phyloP scores from a whole-genome alignment of 2,113 vertebrate genomes.

The Thryonomys swinderianus region DNA sequence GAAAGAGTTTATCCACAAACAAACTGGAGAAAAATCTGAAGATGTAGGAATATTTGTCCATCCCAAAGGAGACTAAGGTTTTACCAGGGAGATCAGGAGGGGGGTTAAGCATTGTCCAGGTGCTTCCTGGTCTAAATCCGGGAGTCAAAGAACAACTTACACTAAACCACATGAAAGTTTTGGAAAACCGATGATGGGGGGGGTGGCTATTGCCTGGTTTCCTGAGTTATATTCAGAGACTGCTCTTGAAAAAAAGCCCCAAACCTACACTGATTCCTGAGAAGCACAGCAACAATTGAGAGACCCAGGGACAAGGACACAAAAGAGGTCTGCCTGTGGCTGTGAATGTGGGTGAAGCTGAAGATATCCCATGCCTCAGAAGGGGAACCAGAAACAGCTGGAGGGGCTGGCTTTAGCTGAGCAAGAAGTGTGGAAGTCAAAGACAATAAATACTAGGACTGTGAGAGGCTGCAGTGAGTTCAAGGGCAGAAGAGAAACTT shows the following conservation, averaged over 20 bases:
- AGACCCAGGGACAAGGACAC: not conserved
- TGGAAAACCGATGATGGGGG: not conserved
- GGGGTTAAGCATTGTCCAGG: not conserved
- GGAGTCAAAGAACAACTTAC: not conserved
- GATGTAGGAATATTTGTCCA: not conserved
- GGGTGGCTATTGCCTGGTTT: not conserved
- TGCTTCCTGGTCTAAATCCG: not conserved
- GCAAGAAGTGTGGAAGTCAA: not conserved
- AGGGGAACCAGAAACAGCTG: not conserved
- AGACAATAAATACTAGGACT: not conserved
- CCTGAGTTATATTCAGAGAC: not conserved
- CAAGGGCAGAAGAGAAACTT: not conserved
- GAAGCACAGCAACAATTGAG: not conserved
- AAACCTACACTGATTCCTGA: not conserved
- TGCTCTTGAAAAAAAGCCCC: not conserved
- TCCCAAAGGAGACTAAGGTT: not conserved
- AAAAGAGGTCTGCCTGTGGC: not conserved
- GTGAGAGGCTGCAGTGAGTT: not conserved
- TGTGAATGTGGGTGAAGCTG: not conserved
- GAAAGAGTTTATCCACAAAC: not conserved
- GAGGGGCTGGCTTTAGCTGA: not conserved
- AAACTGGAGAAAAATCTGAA: not conserved
- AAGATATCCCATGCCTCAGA: not conserved
- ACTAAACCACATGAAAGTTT: not conserved
- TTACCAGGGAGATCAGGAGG: not conserved